phyloP scores from a whole-genome alignment of 1,140 invertebrate genomes.

The Bathynomus jamesi region DNA sequence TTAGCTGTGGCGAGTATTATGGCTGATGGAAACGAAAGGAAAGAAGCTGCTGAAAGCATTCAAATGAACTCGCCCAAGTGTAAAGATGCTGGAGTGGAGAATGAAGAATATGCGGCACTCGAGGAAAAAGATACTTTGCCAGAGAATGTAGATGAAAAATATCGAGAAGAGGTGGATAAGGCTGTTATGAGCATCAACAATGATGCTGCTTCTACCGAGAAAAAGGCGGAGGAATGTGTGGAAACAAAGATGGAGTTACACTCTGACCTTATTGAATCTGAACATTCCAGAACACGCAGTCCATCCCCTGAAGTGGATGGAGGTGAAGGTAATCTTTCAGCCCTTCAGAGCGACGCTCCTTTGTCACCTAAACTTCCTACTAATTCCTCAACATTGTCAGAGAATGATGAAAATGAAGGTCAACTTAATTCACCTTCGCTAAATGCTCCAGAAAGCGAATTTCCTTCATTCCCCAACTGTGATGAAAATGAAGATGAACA shows the following conservation, averaged over 20 bases:
- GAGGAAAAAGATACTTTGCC: not conserved
- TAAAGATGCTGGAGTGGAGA: conserved; percentile 1
- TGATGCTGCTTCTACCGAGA: too few relatives aligned
- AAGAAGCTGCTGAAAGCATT: not conserved
- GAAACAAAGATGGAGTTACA: too few relatives aligned
- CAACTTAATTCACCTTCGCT: too few relatives aligned
- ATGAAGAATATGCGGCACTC: conserved; percentile 16
- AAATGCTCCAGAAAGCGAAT: too few relatives aligned
- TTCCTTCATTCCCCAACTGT: not conserved
- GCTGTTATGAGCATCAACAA: conserved; percentile 29
- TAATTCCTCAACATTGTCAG: too few relatives aligned
- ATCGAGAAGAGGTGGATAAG: conserved; percentile 32
- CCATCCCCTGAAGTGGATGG: not conserved
- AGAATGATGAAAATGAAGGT: too few relatives aligned
- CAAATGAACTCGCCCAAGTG: too few relatives aligned
- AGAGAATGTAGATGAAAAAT: conserved; percentile 24
- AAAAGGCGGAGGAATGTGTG: too few relatives aligned
- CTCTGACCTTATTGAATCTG: too few relatives aligned
- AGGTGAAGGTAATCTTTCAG: not conserved
- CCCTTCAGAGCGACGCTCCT: too few relatives aligned
- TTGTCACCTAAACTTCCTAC: too few relatives aligned
- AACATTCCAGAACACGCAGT: not conserved
- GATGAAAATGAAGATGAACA: not conserved
- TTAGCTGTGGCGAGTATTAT: conserved; percentile 36
- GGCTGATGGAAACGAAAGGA: conserved; percentile 1